Evolutionary conservation across 2,113 vertebrate species (phyloP), one percentile per base, ranked within the genome.

Genomic region (Corvus cornix): DNA sequence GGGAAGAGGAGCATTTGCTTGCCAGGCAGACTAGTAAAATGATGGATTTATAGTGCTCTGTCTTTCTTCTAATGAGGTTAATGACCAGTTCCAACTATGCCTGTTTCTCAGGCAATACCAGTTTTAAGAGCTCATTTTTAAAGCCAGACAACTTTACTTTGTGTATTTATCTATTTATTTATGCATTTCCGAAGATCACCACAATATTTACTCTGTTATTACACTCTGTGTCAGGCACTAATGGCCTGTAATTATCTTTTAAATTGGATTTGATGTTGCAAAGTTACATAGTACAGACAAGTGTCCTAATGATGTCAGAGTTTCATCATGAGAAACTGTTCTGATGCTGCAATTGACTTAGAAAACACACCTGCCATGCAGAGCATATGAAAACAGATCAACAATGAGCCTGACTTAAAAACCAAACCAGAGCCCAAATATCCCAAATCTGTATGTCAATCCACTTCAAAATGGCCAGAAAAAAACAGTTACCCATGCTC

Each of bases 191-290:
- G 93, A 92, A 96, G 91, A 95, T 95, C 55, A 73, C 81, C 95
- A 75, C 94, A 94, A 84, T 93, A 95, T 95, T 94, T 94, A 95
- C 82, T 89, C 96, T 94, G 81, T 97, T 96, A 97, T 97, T 97
- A 97, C 93, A 93, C 68, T 78, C 86, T 86, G 64, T 96, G 94
- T 94, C 92, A 95, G 87, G 82, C 80, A 62, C 52, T 95, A 96
- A 95, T 80, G 94, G 89, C 63, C 95, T 93, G 81, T 97, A 97
- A 97, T 97, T 97, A 95, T 85, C 83, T 95, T 30, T 66, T 74
- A 90, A 95, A 95, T 75, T 94, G 69, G 56, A 95, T 83, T 84
- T 85, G 84, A 80, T 94, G 90, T 96, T 96, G 94, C 70, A 48
- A 92, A 96, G 89, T 81, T 95, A 89, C 84, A 75, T 4, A 62